phyloP scores from a whole-genome alignment of 2,888 invertebrate species.

The Bombyx huttoni region DNA sequence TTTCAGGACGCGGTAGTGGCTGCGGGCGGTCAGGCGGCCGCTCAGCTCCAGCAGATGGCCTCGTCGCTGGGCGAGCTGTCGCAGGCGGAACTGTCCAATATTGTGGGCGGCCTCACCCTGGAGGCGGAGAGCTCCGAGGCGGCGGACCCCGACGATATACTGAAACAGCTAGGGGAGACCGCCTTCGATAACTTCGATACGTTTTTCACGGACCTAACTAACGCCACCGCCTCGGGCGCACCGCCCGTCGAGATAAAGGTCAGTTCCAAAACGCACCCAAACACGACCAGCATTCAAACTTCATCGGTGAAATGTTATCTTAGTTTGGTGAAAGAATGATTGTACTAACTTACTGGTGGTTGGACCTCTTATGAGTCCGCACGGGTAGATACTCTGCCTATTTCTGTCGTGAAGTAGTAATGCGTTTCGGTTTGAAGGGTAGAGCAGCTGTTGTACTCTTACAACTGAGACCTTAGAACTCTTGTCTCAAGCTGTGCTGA shows the following conservation, averaged over 20 bases:
- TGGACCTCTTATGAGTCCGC: too few relatives aligned
- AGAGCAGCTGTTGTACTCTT: too few relatives aligned
- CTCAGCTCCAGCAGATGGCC: constrained; percentile 66
- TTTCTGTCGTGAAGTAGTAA: too few relatives aligned
- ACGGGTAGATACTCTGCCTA: too few relatives aligned
- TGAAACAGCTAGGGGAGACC: constrained; percentile 86
- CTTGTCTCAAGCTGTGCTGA: too few relatives aligned
- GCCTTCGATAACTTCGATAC: constrained; percentile 89
- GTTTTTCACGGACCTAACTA: constrained; percentile 83
- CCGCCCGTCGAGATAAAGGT: constrained; percentile 80
- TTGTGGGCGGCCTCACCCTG: constrained; percentile 74
- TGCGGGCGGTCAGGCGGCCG: constrained; percentile 66
- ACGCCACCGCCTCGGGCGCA: constrained; percentile 74
- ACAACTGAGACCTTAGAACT: too few relatives aligned
- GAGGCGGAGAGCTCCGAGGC: constrained; percentile 52
- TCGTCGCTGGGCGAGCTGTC: constrained; percentile 77
- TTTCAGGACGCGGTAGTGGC: constrained; percentile 76
- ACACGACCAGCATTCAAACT: neutral
- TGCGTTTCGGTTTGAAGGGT: too few relatives aligned
- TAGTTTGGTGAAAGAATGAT: too few relatives aligned
- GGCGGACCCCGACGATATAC: constrained; percentile 82
- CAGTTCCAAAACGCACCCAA: constrained; percentile 17
- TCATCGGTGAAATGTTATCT: too few relatives aligned
- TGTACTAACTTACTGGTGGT: too few relatives aligned
- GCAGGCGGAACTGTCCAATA: constrained; percentile 79